A percentile compares a stretch with the other conserved stretches of the same genome.
These are phyloP conservation scores for Allygus modestus DNA, from an alignment of 2,888 invertebrate genomes.

Conservation along the genomic window DNA sequence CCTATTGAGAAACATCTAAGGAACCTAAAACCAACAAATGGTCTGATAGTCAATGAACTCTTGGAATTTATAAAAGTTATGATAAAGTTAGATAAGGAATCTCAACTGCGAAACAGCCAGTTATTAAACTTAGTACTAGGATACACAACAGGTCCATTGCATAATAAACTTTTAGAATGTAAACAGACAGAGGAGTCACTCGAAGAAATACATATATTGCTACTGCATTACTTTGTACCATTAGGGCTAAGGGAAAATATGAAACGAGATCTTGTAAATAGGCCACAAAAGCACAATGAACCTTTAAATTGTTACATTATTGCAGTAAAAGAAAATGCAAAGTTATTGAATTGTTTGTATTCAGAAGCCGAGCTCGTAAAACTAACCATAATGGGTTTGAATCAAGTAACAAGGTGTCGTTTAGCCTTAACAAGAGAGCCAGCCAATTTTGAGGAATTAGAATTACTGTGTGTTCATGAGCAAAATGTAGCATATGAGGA, in stretches of 20 bases:
- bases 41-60: background rate
- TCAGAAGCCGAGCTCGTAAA: background rate
- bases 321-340: constrained; percentile 14
- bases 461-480: constrained; percentile 1
- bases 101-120: background rate
- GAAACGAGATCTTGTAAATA: constrained; percentile 36
- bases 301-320: constrained; percentile 29
- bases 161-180: constrained; percentile 19
- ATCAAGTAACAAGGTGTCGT: constrained; percentile 13
- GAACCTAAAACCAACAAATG: background rate
- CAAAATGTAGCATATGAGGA: constrained; percentile 23
- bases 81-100: background rate
- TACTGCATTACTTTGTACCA: constrained; percentile 13
- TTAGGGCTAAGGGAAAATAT: constrained; percentile 11
- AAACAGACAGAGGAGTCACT: background rate
- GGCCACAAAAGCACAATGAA: constrained; percentile 8
- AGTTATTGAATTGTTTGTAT: constrained; percentile 8
- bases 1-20: constrained; percentile 13
- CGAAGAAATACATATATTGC: background rate
- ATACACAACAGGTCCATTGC: background rate
- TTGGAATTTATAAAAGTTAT: constrained; percentile 30
- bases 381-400: background rate
- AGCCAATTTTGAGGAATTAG: background rate
- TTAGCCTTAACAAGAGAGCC: background rate
- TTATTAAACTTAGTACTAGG: background rate